A percentile compares a stretch with the other conserved stretches of the same genome.
These are phyloP conservation scores for Arenaria interpres DNA, from an alignment of 2,113 vertebrate species.

Conservation along the genomic window DNA sequence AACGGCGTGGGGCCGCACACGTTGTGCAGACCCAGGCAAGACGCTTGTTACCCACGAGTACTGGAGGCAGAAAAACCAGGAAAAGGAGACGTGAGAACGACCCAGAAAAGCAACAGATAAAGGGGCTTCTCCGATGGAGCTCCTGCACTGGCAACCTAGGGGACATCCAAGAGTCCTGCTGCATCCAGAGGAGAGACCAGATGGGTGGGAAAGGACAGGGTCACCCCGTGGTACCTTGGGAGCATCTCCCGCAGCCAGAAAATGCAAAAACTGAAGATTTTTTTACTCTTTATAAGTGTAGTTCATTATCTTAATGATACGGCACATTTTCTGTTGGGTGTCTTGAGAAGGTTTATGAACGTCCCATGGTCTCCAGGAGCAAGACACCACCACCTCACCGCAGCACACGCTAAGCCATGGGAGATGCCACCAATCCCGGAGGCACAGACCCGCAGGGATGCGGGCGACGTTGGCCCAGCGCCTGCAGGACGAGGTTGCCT, in stretches of 20 bases:
- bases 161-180: not conserved
- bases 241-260: not conserved
- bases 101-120: not conserved
- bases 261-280: not conserved
- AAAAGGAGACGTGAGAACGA: not conserved
- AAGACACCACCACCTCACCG: not conserved
- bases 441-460: not conserved
- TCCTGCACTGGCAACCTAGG: not conserved
- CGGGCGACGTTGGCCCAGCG: fast-evolving
- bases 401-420: fast-evolving
- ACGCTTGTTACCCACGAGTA: not conserved
- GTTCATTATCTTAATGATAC: fast-evolving
- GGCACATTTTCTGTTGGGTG: fast-evolving
- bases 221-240: not conserved
- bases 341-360: not conserved
- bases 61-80: not conserved
- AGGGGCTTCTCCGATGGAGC: fast-evolving
- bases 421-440: not conserved
- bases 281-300: not conserved
- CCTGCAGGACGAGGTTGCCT: not conserved
- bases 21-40: not conserved
- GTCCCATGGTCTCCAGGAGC: fast-evolving
- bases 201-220: not conserved
- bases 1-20: not conserved
- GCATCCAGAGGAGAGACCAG: not conserved